Base-by-base conservation (phyloP, 2,113 vertebrate species). In the Coreoperca whiteheadi region DNA sequence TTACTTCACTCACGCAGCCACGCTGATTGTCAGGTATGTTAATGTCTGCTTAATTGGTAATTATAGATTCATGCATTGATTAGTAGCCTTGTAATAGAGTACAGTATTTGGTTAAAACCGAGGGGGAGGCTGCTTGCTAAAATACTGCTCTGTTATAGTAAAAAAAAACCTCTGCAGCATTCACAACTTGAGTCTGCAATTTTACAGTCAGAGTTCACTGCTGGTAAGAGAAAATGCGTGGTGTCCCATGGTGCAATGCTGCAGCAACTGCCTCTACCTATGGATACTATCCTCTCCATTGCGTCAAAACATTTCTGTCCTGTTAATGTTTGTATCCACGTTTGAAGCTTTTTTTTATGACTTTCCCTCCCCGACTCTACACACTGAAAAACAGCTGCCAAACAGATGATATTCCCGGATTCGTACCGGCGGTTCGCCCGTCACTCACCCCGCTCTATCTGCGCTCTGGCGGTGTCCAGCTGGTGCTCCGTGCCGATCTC, bases 371-470 rank as follows among this genome's bases (percentile, higher is more conserved):
- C 1, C 9, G 5, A 23, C 6, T 28, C 25, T 51, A 28, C 46
- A 18, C 54, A n/a, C 32, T 51, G 28, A n/a, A n/a, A 46, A 54
- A 11, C 48, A 57, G 43, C 41, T 39, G 23, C 2, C 43, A 54
- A 32, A 71, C 18, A 28, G 20, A 60, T 18, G 51, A 46, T 2
- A 67, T 32, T 14, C 39, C 21, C 11, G 9, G 74, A 25, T 10
- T 11, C 2, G 43, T 1, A 14, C 7, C 32, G 50, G 76, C 4
- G 16, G 9, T 6, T 8, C 56, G 8, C 43, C 30, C 77, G 14
- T 65, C 83, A 81, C 97, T 98, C 95, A 98, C 97, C 98, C 85
- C 96, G 96, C 92, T 98, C 96, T 86, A 97, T 96, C 84, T 97
- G 96, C 50, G 92, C 91, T 71, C 95, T 95, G 89, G 96, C 95